These are phyloP conservation scores for Polypedilum vanderplanki DNA, from an alignment of 1,140 invertebrate genomes.

Conservation along the genomic window DNA sequence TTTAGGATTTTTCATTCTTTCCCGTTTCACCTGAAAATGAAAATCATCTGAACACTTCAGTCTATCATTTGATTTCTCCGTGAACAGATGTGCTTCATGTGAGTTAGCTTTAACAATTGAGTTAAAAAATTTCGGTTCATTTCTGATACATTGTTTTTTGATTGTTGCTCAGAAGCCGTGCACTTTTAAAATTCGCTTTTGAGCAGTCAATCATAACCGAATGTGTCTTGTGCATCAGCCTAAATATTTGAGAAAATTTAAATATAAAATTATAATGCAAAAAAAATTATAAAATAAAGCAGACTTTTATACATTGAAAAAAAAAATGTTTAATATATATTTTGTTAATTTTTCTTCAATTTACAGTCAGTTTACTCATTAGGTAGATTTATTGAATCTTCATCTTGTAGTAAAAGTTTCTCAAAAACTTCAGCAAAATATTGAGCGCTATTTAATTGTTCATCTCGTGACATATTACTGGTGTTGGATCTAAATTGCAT, in stretches of 20 bases:
- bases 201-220: background rate
- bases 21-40: background rate
- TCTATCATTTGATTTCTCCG: background rate
- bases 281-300: no score
- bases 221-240: background rate
- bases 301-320: no score
- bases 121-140: background rate
- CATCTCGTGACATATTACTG: slow-evolving; percentile 28
- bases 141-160: slow-evolving; percentile 23
- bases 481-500: slow-evolving; percentile 28
- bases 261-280: background rate
- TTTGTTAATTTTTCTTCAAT: no score
- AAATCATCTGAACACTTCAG: background rate
- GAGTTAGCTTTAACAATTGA: background rate
- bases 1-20: no score
- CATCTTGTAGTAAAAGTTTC: slow-evolving; percentile 13
- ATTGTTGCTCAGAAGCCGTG: slow-evolving; percentile 28
- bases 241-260: background rate
- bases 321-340: no score
- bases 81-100: background rate
- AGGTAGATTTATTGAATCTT: background rate
- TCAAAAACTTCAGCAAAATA: slow-evolving; percentile 30
- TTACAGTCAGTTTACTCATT: background rate
- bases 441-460: slow-evolving; percentile 29
- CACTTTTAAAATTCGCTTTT: slow-evolving; percentile 10